phyloP scores from a whole-genome alignment of 2,113 vertebrate species.

The Apaloderma vittatum region DNA sequence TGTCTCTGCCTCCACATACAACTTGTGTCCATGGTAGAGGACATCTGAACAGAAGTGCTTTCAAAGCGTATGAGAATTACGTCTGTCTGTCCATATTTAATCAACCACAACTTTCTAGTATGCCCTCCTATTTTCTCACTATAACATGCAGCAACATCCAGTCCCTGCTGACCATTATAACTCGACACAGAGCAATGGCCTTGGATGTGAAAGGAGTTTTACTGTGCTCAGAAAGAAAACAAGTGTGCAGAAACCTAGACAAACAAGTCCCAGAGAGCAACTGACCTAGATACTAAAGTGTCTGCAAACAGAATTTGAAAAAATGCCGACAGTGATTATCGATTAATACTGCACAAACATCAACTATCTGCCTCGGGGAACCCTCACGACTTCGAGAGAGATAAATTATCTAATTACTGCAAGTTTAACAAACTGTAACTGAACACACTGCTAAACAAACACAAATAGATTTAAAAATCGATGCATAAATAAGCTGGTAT shows the following conservation, averaged over 20 bases:
- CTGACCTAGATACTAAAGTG: constrained; percentile 51
- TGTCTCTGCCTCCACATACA: not conserved
- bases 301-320: constrained; percentile 26
- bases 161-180: not conserved
- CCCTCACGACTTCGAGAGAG: not conserved
- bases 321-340: not conserved
- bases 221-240: not conserved
- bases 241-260: not conserved
- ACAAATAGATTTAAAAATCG: constrained; percentile 8
- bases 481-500: not conserved
- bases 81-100: not conserved
- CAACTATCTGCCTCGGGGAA: constrained; percentile 26
- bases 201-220: not conserved
- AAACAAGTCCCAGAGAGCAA: constrained; percentile 1
- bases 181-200: not conserved
- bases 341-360: constrained; percentile 54
- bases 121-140: not conserved
- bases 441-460: constrained; percentile 2
- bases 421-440: constrained; percentile 11
- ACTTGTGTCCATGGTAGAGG: not conserved
- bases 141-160: not conserved
- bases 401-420: constrained; percentile 48
- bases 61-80: not conserved
- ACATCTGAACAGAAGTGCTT: not conserved
- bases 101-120: not conserved